Conservation (phyloP, 2,113 vertebrate genomes). For the Menura novaehollandiae region DNA sequence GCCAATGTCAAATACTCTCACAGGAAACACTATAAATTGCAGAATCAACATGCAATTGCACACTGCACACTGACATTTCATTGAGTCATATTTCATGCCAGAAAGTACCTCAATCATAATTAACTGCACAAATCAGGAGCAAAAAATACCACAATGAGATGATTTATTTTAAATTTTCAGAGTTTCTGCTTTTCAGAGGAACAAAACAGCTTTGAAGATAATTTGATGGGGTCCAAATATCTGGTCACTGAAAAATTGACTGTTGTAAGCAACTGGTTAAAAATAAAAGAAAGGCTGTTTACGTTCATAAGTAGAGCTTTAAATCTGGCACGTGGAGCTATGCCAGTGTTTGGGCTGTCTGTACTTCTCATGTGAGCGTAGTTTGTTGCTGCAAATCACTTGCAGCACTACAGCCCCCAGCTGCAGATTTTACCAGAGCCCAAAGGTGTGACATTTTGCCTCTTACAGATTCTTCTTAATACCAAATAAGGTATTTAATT, state of each 20-base stretch:
- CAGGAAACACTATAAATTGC: not conserved
- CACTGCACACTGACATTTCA: not conserved
- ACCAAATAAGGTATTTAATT: not conserved
- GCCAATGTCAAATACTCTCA: not conserved
- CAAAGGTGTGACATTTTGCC: not conserved
- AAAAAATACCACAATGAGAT: not conserved
- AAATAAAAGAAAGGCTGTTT: not conserved
- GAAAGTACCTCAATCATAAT: not conserved
- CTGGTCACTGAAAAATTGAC: not conserved
- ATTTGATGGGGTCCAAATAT: not conserved
- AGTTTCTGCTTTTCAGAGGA: not conserved
- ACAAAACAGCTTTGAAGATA: not conserved
- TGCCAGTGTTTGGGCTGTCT: not conserved
- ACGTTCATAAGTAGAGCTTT: accelerated
- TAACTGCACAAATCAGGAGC: not conserved
- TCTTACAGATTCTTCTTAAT: not conserved
- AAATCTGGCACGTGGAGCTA: not conserved
- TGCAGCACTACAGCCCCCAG: not conserved
- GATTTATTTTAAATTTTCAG: not conserved
- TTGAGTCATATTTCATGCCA: not conserved
- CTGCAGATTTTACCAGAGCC: not conserved
- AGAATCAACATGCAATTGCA: not conserved
- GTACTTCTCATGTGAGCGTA: not conserved
- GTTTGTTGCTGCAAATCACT: not conserved
- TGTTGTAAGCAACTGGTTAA: not conserved